Evolutionary conservation across 2,113 vertebrate genomes (phyloP), one percentile per base, ranked within the genome.

Genomic region (Chrysochloris asiatica): DNA sequence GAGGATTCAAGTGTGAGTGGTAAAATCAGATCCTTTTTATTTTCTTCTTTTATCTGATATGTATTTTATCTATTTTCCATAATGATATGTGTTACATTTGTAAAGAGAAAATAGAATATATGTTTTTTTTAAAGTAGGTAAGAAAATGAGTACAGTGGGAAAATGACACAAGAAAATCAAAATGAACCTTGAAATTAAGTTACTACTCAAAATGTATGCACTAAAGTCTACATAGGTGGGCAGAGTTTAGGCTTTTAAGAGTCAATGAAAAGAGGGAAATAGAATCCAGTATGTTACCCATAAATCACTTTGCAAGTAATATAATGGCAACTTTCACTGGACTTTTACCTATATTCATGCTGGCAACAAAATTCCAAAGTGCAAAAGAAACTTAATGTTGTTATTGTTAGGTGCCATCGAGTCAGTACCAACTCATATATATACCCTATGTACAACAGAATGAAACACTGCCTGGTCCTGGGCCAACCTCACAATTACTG

Each of bases 21-120:
- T 88, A 38, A 90, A 90, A 65, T 67, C 3, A 82, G 47, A 72
- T 85, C 3, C 30, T 41, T 84, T 93, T 41, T 65, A 10, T 65
- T 91, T 81, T 89, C 59, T 81, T 85, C 63, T 56, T 83, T 82
- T 77, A 38, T 54, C n/a, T n/a, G n/a, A n/a, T 38, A 73, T 41
- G 3, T 63, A 88, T 54, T 91, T 88, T 91, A 73, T 21, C n/a
- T 12, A 78, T 87, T 80, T 94, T 56, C n/a, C n/a, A n/a, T n/a
- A n/a, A n/a, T n/a, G 79, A 69, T 79, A 63, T 87, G 54, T 65
- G 61, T 73, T 87, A 56, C 8, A 63, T 75, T 73, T 88, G 28
- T 48, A 4, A 91, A 90, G 36, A 63, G 80, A 92, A 96, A 87
- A 77, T 14, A 22, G n/a, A n/a, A n/a, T 77, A 56, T 3, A 24